Evolutionary conservation across 2,797 vertebrate genomes (phyloP).

Genomic region (Delichon dasypus): DNA sequence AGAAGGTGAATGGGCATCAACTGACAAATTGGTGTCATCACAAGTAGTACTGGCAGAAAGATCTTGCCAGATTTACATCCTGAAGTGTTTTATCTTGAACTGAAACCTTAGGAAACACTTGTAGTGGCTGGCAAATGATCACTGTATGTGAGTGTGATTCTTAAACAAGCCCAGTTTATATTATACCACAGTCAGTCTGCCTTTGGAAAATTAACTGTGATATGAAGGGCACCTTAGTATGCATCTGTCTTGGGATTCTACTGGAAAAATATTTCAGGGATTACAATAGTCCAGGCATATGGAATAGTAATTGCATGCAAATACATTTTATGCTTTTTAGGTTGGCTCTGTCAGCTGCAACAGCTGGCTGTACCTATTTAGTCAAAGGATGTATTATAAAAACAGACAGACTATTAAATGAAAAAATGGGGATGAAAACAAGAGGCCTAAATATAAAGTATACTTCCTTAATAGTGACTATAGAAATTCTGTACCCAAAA

Average conservation of each 20-base stretch:
- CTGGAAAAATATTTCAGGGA: neutral
- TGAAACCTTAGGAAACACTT: neutral
- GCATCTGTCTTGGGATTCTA: neutral
- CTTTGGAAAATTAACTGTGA: neutral
- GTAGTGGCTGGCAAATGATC: neutral
- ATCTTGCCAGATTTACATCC: neutral
- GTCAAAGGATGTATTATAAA: neutral
- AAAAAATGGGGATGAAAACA: neutral
- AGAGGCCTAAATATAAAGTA: neutral
- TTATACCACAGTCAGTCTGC: neutral
- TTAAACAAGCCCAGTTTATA: neutral
- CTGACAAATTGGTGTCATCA: neutral
- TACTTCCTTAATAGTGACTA: neutral
- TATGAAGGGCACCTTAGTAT: constrained; percentile 27
- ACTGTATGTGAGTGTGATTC: neutral
- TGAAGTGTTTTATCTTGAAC: neutral
- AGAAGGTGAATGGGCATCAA: neutral
- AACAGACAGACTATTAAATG: neutral
- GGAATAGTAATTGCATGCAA: constrained; percentile 18
- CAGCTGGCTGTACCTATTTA: neutral
- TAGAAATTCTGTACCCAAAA: neutral
- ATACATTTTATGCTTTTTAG: neutral
- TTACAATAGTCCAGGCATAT: neutral
- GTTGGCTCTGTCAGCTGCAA: constrained; percentile 8
- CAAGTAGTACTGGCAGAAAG: neutral